phyloP scores from a whole-genome alignment of 2,888 invertebrate genomes.

The Drosophila testacea region DNA sequence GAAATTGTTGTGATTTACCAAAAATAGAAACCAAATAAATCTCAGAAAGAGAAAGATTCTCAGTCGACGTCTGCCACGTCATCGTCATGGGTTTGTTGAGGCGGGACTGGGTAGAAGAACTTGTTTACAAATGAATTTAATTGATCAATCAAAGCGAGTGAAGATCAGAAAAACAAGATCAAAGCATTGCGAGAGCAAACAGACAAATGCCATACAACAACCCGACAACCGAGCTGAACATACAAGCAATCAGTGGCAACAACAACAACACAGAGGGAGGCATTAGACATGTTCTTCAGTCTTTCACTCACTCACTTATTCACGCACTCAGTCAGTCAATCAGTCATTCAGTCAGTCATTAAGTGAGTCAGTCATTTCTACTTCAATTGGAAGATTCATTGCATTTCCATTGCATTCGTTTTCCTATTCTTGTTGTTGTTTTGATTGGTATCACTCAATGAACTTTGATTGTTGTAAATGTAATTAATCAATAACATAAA shows the following conservation, averaged over 20 bases:
- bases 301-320: conserved; percentile 52
- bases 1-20: conserved; percentile 28
- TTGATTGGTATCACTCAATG: conserved; percentile 82
- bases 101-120: conserved; percentile 48
- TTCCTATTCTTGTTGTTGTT: conserved; percentile 60
- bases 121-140: conserved; percentile 84
- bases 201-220: conserved; percentile 78
- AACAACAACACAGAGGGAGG: conserved; percentile 17
- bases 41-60: conserved; percentile 2
- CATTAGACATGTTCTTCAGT: conserved; percentile 71
- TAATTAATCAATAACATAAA: conserved; percentile 80
- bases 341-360: conserved; percentile 32
- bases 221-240: conserved; percentile 66
- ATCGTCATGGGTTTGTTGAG: conserved; percentile 19
- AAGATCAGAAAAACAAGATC: conserved; percentile 81
- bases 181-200: conserved; percentile 68
- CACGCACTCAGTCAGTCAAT: conserved; percentile 43
- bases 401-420: conserved; percentile 49
- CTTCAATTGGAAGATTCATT: conserved; percentile 69
- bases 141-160: conserved; percentile 84
- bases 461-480: conserved; percentile 78
- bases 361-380: conserved; percentile 48
- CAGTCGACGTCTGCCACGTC: conserved; percentile 15
- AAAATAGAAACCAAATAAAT: conserved; percentile 53
- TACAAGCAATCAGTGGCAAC: conserved; percentile 65